Percentiles rank a stretch among this genome's conserved stretches.
Evolutionary conservation across 2,888 invertebrate species (phyloP).

Genomic region (Brachypalpus laphriformis): DNA sequence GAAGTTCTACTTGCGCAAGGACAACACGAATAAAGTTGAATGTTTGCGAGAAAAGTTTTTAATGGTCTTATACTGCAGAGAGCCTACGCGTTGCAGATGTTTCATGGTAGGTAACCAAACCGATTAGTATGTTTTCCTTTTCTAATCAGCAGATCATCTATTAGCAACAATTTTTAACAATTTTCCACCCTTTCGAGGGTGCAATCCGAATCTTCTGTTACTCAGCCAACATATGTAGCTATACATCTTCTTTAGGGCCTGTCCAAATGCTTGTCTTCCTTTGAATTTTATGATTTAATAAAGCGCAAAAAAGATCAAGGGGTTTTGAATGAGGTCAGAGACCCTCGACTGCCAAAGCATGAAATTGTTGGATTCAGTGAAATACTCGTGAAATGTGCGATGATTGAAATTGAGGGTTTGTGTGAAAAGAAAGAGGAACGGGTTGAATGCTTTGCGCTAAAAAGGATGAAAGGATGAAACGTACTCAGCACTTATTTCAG

Average conservation of each 20-base stretch:
- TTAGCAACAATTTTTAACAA: neutral
- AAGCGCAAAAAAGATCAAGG: slow-evolving; percentile 26
- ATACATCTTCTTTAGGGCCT: neutral
- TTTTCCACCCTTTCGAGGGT: neutral
- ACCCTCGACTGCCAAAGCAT: slow-evolving; percentile 7
- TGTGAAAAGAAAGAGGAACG: neutral
- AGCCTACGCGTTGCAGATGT: slow-evolving; percentile 38
- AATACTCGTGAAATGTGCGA: slow-evolving; percentile 35
- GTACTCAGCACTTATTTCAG: slow-evolving; percentile 36
- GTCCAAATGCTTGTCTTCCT: slow-evolving; percentile 11
- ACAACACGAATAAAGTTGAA: slow-evolving; percentile 47
- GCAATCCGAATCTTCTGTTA: too few species aligned
- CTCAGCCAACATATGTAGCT: neutral
- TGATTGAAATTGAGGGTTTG: slow-evolving; percentile 49
- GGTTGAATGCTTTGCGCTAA: slow-evolving; percentile 9
- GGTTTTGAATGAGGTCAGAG: slow-evolving; percentile 24
- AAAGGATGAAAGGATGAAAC: slow-evolving; percentile 36
- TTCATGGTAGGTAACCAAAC: neutral
- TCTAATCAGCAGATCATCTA: neutral
- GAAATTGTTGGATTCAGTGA: slow-evolving; percentile 1
- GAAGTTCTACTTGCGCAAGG: slow-evolving; percentile 45
- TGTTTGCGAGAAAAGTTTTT: slow-evolving; percentile 55
- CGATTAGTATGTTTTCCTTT: neutral
- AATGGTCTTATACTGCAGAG: slow-evolving; percentile 46
- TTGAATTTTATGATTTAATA: slow-evolving; percentile 38